Evolutionary conservation across 2,888 invertebrate genomes (phyloP), one percentile per base, ranked within the genome.

Genomic region (Prenolepis imparis): DNA sequence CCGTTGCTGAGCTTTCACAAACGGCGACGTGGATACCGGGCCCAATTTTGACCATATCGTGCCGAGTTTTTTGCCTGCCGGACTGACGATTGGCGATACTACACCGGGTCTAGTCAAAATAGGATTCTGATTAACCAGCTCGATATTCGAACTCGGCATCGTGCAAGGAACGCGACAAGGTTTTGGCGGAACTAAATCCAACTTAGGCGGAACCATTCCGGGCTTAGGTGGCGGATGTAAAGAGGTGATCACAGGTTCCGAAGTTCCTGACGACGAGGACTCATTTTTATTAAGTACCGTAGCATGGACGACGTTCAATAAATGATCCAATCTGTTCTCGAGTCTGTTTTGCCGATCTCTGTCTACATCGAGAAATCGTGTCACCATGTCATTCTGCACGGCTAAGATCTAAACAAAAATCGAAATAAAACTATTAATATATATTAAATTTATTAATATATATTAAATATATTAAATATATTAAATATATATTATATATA

Each of bases 121-220:
- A 0, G 92, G 88, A 74, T 93, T 93, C 64, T 94, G 92, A 87
- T 93, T 93, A 2, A 94, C 89, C 5, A 93, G 55, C 75, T 93
- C 92, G 3, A 92, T 61, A 44, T 92, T 93, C 0, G 90, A 82
- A 68, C 85, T 92, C 3, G 92, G 86, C 3, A 90, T 64, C 0
- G 94, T 94, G 61, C 94, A 94, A 11, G 94, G 93, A 3, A 94
- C 93, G 8, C 94, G 92, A 59, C 94, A 94, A 5, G 94, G 94
- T 84, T 94, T 95, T 1, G 94, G 94, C 0, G 94, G 94, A 11
- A 94, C 94, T 1, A 94, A 64, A 83, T 94, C 94, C 36, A 94
- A 84, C 67, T 94, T 94, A 3, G 94, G 94, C 15, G 94, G 94
- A 3, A 93, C 48, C 5, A 87, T 87, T 21, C 94, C 94, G 1